Conservation (phyloP, 2,797 vertebrate species). For the Acanthurus tractus region DNA sequence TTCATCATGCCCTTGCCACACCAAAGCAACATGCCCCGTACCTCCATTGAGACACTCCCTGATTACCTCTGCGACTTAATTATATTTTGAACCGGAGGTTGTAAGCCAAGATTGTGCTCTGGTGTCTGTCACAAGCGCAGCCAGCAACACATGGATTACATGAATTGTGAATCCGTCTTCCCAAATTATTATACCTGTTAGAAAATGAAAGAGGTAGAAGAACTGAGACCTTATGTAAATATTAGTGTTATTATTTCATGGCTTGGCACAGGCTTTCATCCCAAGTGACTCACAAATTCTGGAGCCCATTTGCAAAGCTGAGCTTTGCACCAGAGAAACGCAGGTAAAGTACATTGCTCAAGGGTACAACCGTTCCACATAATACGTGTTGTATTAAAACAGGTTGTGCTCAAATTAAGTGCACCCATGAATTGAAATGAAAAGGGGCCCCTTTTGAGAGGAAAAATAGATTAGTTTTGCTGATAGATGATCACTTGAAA, state of each 20-base stretch:
- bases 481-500: constrained; percentile 86
- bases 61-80: constrained; percentile 77
- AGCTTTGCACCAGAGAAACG: constrained; percentile 68
- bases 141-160: constrained; percentile 53
- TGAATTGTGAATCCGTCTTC: constrained; percentile 53
- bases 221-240: constrained; percentile 78
- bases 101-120: constrained; percentile 32
- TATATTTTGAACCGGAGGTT: constrained; percentile 64
- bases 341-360: constrained; percentile 81
- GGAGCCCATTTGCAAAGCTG: constrained; percentile 74
- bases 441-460: constrained; percentile 73
- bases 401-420: constrained; percentile 81
- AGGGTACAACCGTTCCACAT: constrained; percentile 82
- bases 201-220: constrained; percentile 54
- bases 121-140: constrained; percentile 50
- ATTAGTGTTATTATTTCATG: constrained; percentile 83
- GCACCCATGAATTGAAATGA: constrained; percentile 78
- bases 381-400: constrained; percentile 82
- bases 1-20: constrained; percentile 56
- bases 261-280: constrained; percentile 77
- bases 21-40: constrained; percentile 50
- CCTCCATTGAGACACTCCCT: constrained; percentile 66
- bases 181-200: constrained; percentile 42
- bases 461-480: constrained; percentile 81
- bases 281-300: constrained; percentile 77